Evolutionary conservation across 2,888 invertebrate genomes (phyloP), one percentile per base, ranked within the genome.

Genomic region (Euproctis similis): DNA sequence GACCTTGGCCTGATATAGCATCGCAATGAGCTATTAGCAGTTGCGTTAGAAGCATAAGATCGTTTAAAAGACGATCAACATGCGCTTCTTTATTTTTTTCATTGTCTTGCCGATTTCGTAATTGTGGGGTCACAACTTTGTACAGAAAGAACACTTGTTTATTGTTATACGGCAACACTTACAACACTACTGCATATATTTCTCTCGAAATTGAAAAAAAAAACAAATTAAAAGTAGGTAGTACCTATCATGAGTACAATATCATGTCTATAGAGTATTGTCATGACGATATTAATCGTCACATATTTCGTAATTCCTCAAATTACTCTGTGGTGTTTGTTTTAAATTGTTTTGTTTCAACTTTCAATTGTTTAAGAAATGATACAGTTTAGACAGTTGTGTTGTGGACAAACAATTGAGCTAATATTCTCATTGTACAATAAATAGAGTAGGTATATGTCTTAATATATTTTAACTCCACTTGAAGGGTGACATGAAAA

Each of bases 41-140:
- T 71, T 72, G 70, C 75, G 66, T 63, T 71, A 69, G 59, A 60
- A 60, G 68, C 66, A 67, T 68, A 62, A 75, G 71, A 81, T 71
- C 80, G 60, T 75, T 81, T 81, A 81, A 81, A 81, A 80, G 74
- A 75, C 80, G 76, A 82, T 82, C 77, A 80, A 62, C 64, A 50
- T 46, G 59, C 52, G 65, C 72, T 73, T 69, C 72, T 14, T n/a
- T n/a, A n/a, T n/a, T n/a, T 80, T 51, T 70, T 53, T 61, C 62
- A 74, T 73, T 77, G 71, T 57, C 70, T 56, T 47, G 53, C n/a
- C 56, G 53, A 64, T 77, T 76, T 72, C 67, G 75, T 68, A 76
- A 80, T 58, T 52, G 61, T 56, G 59, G 66, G 71, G 70, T 76
- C 74, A 69, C 55, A 59, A 55, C 57, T 39, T 40, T 46, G 58